Percentiles rank a stretch among this genome's conserved stretches.
These are phyloP conservation scores for Trachelus stipa DNA, from an alignment of 2,888 invertebrate species.

Conservation along the genomic window DNA sequence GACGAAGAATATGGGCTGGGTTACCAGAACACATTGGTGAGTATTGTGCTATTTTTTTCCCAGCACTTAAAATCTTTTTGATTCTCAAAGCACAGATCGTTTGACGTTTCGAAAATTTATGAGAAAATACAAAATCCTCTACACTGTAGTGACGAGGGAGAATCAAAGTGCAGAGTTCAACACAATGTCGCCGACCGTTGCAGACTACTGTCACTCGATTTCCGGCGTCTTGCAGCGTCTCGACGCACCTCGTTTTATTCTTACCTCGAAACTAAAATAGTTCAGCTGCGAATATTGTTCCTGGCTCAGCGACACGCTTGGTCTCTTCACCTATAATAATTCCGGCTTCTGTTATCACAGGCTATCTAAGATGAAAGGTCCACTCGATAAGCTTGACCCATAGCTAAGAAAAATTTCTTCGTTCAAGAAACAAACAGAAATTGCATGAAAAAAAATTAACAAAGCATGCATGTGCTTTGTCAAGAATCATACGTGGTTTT, in stretches of 20 bases:
- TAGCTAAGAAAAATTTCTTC: neutral
- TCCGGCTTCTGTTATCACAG: neutral
- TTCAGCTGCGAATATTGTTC: neutral
- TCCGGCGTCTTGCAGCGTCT: neutral
- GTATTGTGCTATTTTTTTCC: conserved; percentile 46
- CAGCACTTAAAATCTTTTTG: neutral
- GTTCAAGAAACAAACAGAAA: neutral
- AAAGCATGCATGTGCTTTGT: neutral
- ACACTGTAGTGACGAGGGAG: neutral
- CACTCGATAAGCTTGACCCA: neutral
- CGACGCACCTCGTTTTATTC: neutral
- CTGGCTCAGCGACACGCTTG: neutral
- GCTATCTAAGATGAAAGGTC: neutral
- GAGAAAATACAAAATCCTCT: neutral
- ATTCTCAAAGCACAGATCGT: neutral
- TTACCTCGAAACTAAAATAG: neutral
- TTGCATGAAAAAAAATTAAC: neutral
- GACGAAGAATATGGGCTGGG: conserved; percentile 77
- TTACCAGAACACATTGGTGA: conserved; percentile 78
- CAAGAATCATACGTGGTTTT: neutral
- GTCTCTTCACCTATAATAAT: neutral
- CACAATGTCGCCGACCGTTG: neutral
- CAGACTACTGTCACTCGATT: neutral
- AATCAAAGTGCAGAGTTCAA: neutral
- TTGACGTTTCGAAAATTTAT: neutral